These are phyloP conservation scores for Phyllostomus hastatus DNA, from an alignment of 2,113 vertebrate genomes.

Conservation along the genomic window DNA sequence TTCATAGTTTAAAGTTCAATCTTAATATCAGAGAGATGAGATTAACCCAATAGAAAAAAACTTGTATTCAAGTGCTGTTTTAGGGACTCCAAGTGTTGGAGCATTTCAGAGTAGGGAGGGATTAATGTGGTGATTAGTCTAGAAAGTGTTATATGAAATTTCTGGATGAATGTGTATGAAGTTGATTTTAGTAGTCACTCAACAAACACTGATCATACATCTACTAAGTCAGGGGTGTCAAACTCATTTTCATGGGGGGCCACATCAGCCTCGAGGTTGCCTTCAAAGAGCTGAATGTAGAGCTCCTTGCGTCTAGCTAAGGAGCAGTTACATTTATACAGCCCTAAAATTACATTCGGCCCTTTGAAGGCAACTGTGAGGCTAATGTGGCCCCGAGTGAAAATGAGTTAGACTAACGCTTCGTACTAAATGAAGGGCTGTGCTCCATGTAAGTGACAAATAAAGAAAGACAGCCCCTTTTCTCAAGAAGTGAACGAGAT, in stretches of 20 bases:
- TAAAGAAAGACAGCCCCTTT: neutral
- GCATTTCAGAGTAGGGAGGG: neutral
- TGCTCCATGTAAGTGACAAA: neutral
- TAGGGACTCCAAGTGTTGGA: neutral
- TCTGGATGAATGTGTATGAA: neutral
- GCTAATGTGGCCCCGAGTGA: no score
- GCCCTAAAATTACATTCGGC: no score
- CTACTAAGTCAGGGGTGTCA: neutral
- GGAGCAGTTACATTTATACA: no score
- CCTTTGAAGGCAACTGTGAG: no score
- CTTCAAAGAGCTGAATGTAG: no score
- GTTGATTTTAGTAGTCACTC: neutral
- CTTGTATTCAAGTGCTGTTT: neutral
- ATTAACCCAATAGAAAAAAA: neutral
- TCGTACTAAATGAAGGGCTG: neutral
- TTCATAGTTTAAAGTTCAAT: neutral
- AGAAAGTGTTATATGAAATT: neutral
- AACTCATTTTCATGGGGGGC: no score
- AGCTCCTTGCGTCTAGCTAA: no score
- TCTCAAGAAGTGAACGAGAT: neutral
- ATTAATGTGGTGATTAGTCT: neutral
- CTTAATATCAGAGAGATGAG: neutral
- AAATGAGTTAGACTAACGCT: no score
- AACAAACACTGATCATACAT: neutral
- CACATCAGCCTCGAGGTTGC: no score